Evolutionary conservation across 2,113 vertebrate species (phyloP).

Genomic region (Sturnira hondurensis): DNA sequence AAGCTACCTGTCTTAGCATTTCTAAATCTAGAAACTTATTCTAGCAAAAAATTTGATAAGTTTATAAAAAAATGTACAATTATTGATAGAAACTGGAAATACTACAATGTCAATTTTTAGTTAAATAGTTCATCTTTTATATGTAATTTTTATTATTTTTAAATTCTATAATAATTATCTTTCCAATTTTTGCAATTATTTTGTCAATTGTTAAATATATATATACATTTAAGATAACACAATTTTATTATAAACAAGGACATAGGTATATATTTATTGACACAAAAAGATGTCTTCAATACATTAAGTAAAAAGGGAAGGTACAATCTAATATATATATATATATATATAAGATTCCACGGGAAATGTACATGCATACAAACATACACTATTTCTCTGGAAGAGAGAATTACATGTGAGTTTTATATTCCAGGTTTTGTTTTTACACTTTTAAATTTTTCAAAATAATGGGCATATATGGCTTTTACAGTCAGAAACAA

Average conservation of each 20-base stretch:
- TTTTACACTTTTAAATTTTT: background rate
- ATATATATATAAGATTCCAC: background rate
- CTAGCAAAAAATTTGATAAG: background rate
- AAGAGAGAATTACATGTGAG: background rate
- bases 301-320: background rate
- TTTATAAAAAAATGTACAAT: background rate
- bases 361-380: background rate
- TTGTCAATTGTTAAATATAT: background rate
- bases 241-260: background rate
- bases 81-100: background rate
- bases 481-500: background rate
- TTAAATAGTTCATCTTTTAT: conserved; percentile 10
- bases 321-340: background rate
- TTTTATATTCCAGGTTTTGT: conserved; percentile 23
- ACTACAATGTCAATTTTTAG: background rate
- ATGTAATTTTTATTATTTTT: conserved; percentile 23
- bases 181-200: conserved; percentile 21
- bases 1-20: background rate
- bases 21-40: conserved; percentile 15
- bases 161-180: background rate
- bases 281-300: background rate
- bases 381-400: background rate
- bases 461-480: background rate
- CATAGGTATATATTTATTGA: background rate
- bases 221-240: background rate